phyloP scores from a whole-genome alignment of 2,888 invertebrate genomes.

The Itoplectis maculator region DNA sequence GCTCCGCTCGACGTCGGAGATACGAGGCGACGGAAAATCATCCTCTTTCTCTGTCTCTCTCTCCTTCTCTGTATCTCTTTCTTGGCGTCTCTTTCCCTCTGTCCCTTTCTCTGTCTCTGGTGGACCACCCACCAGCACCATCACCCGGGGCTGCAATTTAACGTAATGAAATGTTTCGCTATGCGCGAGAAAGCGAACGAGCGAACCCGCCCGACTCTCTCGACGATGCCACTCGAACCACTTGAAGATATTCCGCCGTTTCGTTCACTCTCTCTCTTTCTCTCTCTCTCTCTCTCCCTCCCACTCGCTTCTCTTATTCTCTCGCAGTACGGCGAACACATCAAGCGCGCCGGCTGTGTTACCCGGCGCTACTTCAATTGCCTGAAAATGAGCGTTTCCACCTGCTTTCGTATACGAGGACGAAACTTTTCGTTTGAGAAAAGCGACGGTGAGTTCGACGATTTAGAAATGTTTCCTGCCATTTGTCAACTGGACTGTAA shows the following conservation, averaged over 20 bases:
- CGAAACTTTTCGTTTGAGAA: too few species aligned
- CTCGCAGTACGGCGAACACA: neutral
- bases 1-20: neutral
- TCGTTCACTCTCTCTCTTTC: neutral
- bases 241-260: slow-evolving; percentile 37
- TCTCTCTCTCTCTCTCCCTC: neutral
- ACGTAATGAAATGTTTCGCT: slow-evolving; percentile 74
- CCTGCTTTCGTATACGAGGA: neutral
- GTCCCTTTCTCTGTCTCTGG: too few species aligned
- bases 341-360: neutral
- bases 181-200: slow-evolving; percentile 45
- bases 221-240: slow-evolving; percentile 48
- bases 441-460: too few species aligned
- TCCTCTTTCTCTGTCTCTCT: too few species aligned
- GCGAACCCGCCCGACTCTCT: slow-evolving; percentile 53
- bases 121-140: slow-evolving; percentile 30
- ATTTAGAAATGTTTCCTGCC: too few species aligned
- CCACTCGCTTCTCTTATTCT: neutral
- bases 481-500: too few species aligned
- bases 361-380: neutral
- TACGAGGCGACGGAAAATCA: slow-evolving; percentile 22
- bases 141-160: slow-evolving; percentile 67
- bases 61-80: too few species aligned
- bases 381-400: neutral
- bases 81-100: too few species aligned